These are phyloP conservation scores for Steinernema carpocapsae DNA, from an alignment of 2,888 invertebrate genomes.

Conservation along the genomic window DNA sequence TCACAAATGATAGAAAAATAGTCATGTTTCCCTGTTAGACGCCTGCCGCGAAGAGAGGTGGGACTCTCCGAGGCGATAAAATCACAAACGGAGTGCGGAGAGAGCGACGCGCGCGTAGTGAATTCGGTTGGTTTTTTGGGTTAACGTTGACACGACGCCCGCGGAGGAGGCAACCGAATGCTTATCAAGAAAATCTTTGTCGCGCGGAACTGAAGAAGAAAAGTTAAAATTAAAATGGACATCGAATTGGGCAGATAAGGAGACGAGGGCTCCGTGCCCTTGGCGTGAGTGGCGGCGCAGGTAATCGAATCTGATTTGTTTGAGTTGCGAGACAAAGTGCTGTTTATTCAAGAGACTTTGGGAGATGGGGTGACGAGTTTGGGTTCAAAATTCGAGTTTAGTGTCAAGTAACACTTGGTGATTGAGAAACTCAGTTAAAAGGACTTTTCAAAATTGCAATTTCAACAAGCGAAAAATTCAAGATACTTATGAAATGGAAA, in stretches of 20 bases:
- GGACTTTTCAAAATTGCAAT: no score
- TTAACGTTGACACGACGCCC: background rate
- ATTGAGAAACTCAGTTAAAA: no score
- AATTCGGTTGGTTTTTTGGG: slow-evolving; percentile 25
- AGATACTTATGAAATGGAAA: no score
- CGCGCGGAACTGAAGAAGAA: background rate
- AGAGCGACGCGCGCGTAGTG: no score
- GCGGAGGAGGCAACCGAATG: slow-evolving; percentile 1
- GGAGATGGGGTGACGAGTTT: background rate
- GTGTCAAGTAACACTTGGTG: no score
- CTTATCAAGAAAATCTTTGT: background rate
- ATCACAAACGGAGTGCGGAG: background rate
- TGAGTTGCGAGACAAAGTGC: background rate
- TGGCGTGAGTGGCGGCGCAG: slow-evolving; percentile 1
- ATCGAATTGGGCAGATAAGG: background rate
- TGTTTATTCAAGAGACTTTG: slow-evolving; percentile 10
- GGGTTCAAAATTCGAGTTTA: background rate
- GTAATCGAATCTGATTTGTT: slow-evolving; percentile 18
- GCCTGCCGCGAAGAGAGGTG: background rate
- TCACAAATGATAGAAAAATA: no score
- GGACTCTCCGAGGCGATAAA: slow-evolving; percentile 18
- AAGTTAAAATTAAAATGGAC: background rate
- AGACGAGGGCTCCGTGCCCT: background rate
- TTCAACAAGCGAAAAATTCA: no score
- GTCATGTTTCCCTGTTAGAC: no score